Evolutionary conservation across 2,113 vertebrate genomes (phyloP), one percentile per base, ranked within the genome.

Genomic region (Neolamprologus devosi): DNA sequence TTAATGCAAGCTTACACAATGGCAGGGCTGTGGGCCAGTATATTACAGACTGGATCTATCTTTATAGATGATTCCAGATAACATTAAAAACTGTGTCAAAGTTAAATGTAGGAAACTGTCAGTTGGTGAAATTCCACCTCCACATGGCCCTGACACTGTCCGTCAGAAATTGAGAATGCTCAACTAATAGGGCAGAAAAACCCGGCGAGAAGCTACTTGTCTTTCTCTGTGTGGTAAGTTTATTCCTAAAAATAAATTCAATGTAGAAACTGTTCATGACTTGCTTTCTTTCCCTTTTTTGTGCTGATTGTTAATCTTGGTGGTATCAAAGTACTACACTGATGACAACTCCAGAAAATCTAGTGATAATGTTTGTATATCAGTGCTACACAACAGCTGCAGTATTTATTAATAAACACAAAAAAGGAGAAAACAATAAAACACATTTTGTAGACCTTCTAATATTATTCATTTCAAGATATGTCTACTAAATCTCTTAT

Each of bases 41-140:
- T 70, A 83, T 28, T 86, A 42, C 23, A 83, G 35, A 68, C 51
- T 53, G 9, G 28, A 82, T 89, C 37, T 33, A 79, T 85, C 68
- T 81, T 85, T 83, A 60, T 47, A 78, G 35, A 82, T 73, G 40
- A 85, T 85, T 92, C 51, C 21, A 81, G 84, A 75, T 42, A 55
- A 88, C 51, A 68, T 89, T 81, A 81, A 82, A 92, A 86, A 58
- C 11, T 42, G 49, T 80, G 68, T 88, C 81, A 81, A 70, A 54
- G 75, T 49, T 87, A 84, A 91, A 89, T 14, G 40, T 80, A 81
- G 88, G 80, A 80, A 87, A 78, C 90, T 93, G 90, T 91, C 87
- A 88, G 82, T 54, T 89, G 68, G 55, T 91, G 79, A 87, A 88
- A 87, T 87, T 91, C 80, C 88, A 92, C 91, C 85, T 90, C 82